A percentile compares a stretch with the other conserved stretches of the same genome.
These are phyloP conservation scores for Huso huso DNA, from an alignment of 2,797 vertebrate genomes.

Conservation along the genomic window DNA sequence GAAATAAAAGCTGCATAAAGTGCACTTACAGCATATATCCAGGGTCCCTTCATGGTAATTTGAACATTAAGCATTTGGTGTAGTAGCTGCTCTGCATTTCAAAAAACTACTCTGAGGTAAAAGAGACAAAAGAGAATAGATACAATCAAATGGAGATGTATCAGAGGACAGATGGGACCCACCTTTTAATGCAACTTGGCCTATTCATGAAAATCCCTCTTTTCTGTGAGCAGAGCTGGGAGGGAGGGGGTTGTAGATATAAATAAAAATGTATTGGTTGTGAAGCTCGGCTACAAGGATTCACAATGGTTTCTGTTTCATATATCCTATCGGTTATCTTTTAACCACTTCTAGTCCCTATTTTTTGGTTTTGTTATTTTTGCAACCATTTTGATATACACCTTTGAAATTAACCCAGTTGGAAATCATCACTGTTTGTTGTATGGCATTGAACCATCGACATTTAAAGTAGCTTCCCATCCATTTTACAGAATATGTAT, in stretches of 20 bases:
- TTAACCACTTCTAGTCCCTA: not conserved
- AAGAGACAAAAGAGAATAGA: conserved; percentile 64
- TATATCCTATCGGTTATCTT: not conserved
- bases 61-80: conserved; percentile 51
- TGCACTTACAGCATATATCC: conserved; percentile 32
- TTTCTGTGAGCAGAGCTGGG: conserved; percentile 16
- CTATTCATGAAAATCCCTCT: conserved; percentile 51
- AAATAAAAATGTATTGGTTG: conserved; percentile 8
- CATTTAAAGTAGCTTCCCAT: too few relatives aligned
- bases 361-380: too few relatives aligned
- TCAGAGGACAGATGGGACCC: conserved; percentile 71
- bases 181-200: conserved; percentile 44
- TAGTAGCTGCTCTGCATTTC: conserved; percentile 48
- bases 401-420: too few relatives aligned
- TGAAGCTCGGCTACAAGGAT: conserved; percentile 7
- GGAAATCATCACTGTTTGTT: too few relatives aligned
- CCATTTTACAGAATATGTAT: too few relatives aligned
- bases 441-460: too few relatives aligned
- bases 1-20: conserved; percentile 55
- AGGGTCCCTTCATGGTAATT: conserved; percentile 37
- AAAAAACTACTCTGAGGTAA: conserved; percentile 52
- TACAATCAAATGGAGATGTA: conserved; percentile 66
- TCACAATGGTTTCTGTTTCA: conserved; percentile 19
- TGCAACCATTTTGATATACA: too few relatives aligned
- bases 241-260: conserved; percentile 15